These are phyloP conservation scores for Hystrix cristata DNA, from an alignment of 2,113 vertebrate species.

Conservation along the genomic window DNA sequence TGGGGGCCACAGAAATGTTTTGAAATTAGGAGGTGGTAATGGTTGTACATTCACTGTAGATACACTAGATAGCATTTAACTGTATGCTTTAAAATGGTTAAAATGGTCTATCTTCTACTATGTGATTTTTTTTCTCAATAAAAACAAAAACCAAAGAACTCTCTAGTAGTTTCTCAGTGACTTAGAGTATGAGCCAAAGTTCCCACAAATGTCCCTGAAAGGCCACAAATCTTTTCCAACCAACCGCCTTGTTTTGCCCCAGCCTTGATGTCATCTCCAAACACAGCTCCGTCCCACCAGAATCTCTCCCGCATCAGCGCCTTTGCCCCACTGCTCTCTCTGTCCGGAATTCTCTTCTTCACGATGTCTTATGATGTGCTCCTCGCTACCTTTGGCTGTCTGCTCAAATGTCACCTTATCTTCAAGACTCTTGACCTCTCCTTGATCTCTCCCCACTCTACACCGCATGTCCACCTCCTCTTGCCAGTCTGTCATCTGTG, in stretches of 20 bases:
- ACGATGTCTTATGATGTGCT: not conserved
- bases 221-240: not conserved
- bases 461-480: not conserved
- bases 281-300: not conserved
- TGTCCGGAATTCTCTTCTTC: not conserved
- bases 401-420: not conserved
- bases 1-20: not conserved
- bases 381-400: not conserved
- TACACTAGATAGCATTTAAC: not conserved
- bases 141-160: constrained; percentile 34
- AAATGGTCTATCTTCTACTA: not conserved
- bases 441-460: not conserved
- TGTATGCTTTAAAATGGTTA: not conserved
- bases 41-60: not conserved
- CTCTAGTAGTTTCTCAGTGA: not conserved
- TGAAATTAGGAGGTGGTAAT: not conserved
- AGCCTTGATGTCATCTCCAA: not conserved
- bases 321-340: not conserved
- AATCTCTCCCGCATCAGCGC: not conserved
- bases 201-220: not conserved
- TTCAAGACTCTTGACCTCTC: not conserved
- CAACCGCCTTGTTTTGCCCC: too few relatives aligned
- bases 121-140: not conserved
- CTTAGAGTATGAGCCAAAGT: not conserved
- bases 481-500: not conserved